Evolutionary conservation across 2,113 vertebrate species (phyloP), one percentile per base, ranked within the genome.

Genomic region (Xenopus borealis): DNA sequence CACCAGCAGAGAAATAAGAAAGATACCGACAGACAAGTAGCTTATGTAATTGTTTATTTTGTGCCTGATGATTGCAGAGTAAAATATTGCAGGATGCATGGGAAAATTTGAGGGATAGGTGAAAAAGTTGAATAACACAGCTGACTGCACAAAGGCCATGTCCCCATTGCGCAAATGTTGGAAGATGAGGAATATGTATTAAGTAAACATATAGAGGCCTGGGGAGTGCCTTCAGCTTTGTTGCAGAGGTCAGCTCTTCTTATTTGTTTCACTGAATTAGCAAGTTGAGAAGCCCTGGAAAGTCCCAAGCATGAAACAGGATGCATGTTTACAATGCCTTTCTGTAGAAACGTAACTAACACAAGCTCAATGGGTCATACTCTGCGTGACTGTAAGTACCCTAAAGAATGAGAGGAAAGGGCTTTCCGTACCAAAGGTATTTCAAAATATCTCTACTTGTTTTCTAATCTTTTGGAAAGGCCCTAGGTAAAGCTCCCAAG

Each of bases 261-360:
- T 27, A 14, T 53, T 75, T 77, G 58, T 77, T 70, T 70, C 47
- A 64, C 16, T 75, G 58, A 55, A 75, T 62, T 40, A 52, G 66
- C 73, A 55, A 23, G 33, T 57, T 69, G 30, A 69, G 45, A 76
- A 69, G 67, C 45, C 10, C 18, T 77, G 74, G 74, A 77, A 77
- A 77, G 74, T 77, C 74, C 74, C 74, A 64, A 64, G 17, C 59
- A 64, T 70, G 74, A 70, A 77, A 77, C 67, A 69, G 74, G 74
- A 77, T 70, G 59, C 61, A 8, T 64, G 33, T 64, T 68, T 57
- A 70, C 67, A 77, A 65, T 67, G 64, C 62, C 69, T 63, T 70
- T 63, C 59, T 70, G 47, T 27, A 10, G 66, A 77, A 77, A 69
- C 63, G 27, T 53, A 52, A 77, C 53, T 40, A 52, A 77, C 53